Evolutionary conservation across 2,113 vertebrate genomes (phyloP).

Genomic region (Sialia sialis): DNA sequence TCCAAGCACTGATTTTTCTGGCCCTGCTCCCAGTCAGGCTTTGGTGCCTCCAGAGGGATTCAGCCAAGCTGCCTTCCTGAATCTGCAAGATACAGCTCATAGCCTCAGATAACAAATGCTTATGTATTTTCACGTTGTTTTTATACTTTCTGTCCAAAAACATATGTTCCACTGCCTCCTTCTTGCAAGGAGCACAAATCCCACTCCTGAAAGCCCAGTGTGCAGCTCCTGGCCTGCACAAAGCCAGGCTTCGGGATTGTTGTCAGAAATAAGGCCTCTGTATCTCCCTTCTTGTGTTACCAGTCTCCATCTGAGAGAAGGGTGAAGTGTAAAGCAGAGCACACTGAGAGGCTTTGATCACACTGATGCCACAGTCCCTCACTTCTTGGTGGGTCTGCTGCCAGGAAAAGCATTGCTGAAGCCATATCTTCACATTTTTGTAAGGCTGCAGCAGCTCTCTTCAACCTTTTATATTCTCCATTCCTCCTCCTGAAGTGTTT

Average conservation of each 20-base stretch:
- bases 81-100: background rate
- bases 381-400: background rate
- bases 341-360: background rate
- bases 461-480: background rate
- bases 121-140: background rate
- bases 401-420: background rate
- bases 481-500: background rate
- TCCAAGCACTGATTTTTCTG: conserved; percentile 1
- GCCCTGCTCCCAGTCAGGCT: background rate
- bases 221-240: background rate
- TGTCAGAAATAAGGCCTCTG: background rate
- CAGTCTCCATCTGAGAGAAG: background rate
- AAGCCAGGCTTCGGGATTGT: background rate
- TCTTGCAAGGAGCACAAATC: conserved; percentile 1
- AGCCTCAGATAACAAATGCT: background rate
- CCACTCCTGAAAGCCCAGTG: background rate
- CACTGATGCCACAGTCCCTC: accelerated
- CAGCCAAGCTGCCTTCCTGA: conserved; percentile 4
- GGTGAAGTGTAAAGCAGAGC: background rate
- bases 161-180: background rate
- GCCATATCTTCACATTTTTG: accelerated
- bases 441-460: background rate
- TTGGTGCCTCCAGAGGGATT: background rate
- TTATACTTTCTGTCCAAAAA: background rate
- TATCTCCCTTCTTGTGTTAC: background rate